Conservation (phyloP, 2,113 vertebrate species). For the Carassius carassius region DNA sequence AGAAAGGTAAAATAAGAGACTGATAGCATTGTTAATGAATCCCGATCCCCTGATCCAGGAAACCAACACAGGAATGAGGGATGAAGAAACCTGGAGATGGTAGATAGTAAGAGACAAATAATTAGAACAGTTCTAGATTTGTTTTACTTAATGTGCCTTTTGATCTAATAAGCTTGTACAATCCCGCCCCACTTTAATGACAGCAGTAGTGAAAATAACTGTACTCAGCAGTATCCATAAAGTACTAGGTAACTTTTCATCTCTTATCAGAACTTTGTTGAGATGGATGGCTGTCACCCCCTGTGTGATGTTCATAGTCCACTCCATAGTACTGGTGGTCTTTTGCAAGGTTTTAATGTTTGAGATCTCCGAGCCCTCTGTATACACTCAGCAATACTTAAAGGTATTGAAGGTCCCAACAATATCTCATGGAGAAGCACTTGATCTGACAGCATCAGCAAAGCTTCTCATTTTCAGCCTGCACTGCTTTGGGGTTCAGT, state of each 20-base stretch:
- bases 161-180: neutral
- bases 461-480: neutral
- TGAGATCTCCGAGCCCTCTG: neutral
- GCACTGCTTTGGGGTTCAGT: slow-evolving; percentile 2
- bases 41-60: neutral
- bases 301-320: slow-evolving; percentile 56
- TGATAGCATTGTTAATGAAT: slow-evolving; percentile 24
- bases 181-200: neutral
- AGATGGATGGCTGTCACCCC: slow-evolving; percentile 49
- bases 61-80: neutral
- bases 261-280: slow-evolving; percentile 57
- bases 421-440: neutral
- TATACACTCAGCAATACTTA: slow-evolving; percentile 4
- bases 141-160: neutral
- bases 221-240: neutral
- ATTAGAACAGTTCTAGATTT: neutral
- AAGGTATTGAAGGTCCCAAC: neutral
- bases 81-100: neutral
- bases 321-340: slow-evolving; percentile 7
- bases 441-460: neutral
- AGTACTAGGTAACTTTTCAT: slow-evolving; percentile 40
- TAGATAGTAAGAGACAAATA: neutral
- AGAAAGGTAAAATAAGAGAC: slow-evolving; percentile 22
- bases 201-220: neutral
- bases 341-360: slow-evolving; percentile 31